Base-by-base conservation (phyloP, 2,888 invertebrate species). In the Rhingia campestris region DNA sequence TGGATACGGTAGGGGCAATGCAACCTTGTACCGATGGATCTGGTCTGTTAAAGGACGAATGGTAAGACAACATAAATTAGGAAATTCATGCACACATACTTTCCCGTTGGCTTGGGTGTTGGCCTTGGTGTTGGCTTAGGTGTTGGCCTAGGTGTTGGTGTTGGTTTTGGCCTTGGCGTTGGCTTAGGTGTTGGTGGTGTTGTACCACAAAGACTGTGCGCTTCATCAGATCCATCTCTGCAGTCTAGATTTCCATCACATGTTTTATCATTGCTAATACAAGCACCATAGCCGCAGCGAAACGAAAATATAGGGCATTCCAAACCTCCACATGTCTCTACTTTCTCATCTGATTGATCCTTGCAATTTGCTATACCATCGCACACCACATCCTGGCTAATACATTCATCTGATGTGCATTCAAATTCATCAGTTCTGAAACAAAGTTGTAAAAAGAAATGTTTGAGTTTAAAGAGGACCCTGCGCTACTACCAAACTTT, bases 301-400 rank as follows among this genome's bases (percentile, higher is more conserved):
- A 89, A 89, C 5, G 87, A 86, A 77, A 85, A 88, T 1, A 66
- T 12, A 4, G 88, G 87, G 72, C 89, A 89, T 4, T 45, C 35
- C 4, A 14, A 41, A 4, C 76, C 51, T 0, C 74, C 47, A 69
- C 88, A 88, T 3, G 51, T 53, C 14, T 81, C 61, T 0, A 77
- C 74, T 0, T 87, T 87, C 79, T 89, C 89, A 84, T 89, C 89
- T 0, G 87, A 87, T 12, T 82, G 82, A 79, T 89, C 89, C 0
- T 14, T 1, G 37, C 89, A 89, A 63, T 89, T 58, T 0, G 35
- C 7, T 0, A 6, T 92, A 4, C 93, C 92, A 86, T 94, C 93
- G 0, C 89, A 89, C 0, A 61, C 80, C 3, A 69, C 51, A 2
- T 86, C 72, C 5, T n/a, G 22, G 4, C 51, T 51, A 4, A 88